phyloP scores from a whole-genome alignment of 2,113 vertebrate species.

The Zingel zingel region DNA sequence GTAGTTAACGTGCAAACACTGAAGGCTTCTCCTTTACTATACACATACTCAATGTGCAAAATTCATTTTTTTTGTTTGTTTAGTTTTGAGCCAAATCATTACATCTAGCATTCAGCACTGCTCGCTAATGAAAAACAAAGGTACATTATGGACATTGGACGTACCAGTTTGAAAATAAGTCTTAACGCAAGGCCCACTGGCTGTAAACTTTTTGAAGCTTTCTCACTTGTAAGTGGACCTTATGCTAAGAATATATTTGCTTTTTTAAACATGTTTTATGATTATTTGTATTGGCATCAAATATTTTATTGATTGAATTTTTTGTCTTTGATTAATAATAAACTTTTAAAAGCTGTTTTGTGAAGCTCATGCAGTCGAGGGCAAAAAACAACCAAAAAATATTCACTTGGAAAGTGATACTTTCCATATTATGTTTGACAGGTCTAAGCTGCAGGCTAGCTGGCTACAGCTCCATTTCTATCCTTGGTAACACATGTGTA shows the following conservation, averaged over 20 bases:
- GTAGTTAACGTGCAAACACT: neutral
- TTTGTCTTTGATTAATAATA: neutral
- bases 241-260: neutral
- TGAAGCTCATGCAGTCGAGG: neutral
- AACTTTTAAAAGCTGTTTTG: neutral
- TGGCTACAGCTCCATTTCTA: slow-evolving; percentile 20
- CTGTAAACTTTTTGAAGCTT: neutral
- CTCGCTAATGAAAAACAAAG: neutral
- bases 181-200: neutral
- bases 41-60: neutral
- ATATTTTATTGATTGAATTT: neutral
- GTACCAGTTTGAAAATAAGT: neutral
- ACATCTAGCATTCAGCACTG: neutral
- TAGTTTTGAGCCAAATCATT: neutral
- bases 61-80: neutral
- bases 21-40: neutral
- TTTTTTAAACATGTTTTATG: too few relatives aligned
- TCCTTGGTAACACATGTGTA: slow-evolving; percentile 40
- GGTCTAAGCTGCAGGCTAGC: slow-evolving; percentile 11
- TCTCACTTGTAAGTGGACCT: neutral
- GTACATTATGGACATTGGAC: neutral
- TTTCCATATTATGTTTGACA: slow-evolving; percentile 14
- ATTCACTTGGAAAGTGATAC: neutral
- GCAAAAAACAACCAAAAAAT: neutral
- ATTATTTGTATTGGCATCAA: too few relatives aligned